phyloP scores from a whole-genome alignment of 1,140 invertebrate genomes.

The Drosophila kepulauana region DNA sequence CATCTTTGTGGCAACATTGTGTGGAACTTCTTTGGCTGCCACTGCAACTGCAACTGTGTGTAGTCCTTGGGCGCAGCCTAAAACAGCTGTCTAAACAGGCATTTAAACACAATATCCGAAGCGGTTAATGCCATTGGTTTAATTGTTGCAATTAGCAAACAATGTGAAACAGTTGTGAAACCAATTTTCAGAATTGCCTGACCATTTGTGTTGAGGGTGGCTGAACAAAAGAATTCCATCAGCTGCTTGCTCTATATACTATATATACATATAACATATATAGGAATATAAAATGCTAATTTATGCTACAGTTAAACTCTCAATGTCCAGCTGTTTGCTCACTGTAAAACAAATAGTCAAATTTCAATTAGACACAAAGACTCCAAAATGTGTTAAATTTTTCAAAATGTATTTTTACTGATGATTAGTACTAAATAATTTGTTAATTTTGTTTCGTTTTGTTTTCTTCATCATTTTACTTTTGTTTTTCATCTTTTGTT shows the following conservation, averaged over 20 bases:
- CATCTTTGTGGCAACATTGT: constrained; percentile 4
- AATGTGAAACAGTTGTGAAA: constrained; percentile 68
- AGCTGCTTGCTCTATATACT: not conserved
- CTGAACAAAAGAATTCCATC: constrained; percentile 24
- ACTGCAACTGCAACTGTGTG: not conserved
- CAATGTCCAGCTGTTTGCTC: not conserved
- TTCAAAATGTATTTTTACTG: constrained; percentile 79
- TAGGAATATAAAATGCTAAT: not conserved
- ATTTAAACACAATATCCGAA: constrained; percentile 42
- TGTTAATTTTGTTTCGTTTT: constrained; percentile 46
- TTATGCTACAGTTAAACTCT: not conserved
- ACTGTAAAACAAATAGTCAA: constrained; percentile 1
- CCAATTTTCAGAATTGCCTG: constrained; percentile 44
- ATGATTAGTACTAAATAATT: constrained; percentile 80
- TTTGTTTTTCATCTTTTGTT: constrained; percentile 49
- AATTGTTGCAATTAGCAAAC: constrained; percentile 65
- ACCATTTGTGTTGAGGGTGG: constrained; percentile 36
- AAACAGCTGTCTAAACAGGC: constrained; percentile 65
- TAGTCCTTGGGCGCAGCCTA: constrained; percentile 12
- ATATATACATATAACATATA: not conserved
- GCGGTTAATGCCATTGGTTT: constrained; percentile 47
- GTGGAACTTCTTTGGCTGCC: constrained; percentile 10
- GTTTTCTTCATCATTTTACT: constrained; percentile 32
- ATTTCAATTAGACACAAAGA: constrained; percentile 1
- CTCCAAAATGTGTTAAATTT: constrained; percentile 48